A percentile compares a stretch with the other conserved stretches of the same genome.
phyloP scores from a whole-genome alignment of 2,888 invertebrate genomes.

The Tryphoninae sp. region DNA sequence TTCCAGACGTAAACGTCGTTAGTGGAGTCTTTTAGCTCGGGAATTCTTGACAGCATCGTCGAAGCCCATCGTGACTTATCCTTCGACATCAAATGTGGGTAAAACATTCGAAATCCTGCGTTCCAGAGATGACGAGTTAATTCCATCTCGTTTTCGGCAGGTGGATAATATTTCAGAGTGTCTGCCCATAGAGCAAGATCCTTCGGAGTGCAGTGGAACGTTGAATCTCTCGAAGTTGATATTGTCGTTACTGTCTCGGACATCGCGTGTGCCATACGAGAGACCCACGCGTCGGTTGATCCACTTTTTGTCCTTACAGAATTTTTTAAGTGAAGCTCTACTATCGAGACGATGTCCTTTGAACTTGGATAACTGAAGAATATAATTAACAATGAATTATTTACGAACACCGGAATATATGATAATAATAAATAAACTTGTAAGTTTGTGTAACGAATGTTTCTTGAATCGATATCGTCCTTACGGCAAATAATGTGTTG shows the following conservation, averaged over 20 bases:
- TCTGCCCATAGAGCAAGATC: slow-evolving; percentile 76
- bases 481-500: slow-evolving; percentile 75
- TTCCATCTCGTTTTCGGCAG: slow-evolving; percentile 68
- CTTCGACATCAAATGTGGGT: slow-evolving; percentile 69
- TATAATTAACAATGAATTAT: background rate
- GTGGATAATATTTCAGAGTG: slow-evolving; percentile 73
- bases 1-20: slow-evolving; percentile 76
- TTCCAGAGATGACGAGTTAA: slow-evolving; percentile 72
- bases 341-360: slow-evolving; percentile 72
- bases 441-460: background rate
- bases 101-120: slow-evolving; percentile 73
- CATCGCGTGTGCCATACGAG: slow-evolving; percentile 71
- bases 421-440: background rate
- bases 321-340: slow-evolving; percentile 73
- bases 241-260: slow-evolving; percentile 71
- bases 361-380: slow-evolving; percentile 69
- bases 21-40: slow-evolving; percentile 53
- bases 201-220: slow-evolving; percentile 71
- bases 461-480: slow-evolving; percentile 33
- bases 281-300: slow-evolving; percentile 72
- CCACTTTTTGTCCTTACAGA: slow-evolving; percentile 63
- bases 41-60: slow-evolving; percentile 68
- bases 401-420: slow-evolving; percentile 16
- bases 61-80: slow-evolving; percentile 73
- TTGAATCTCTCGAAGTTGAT: slow-evolving; percentile 63